These are phyloP conservation scores for Leptura quadrifasciata DNA, from an alignment of 2,888 invertebrate genomes.

Conservation along the genomic window DNA sequence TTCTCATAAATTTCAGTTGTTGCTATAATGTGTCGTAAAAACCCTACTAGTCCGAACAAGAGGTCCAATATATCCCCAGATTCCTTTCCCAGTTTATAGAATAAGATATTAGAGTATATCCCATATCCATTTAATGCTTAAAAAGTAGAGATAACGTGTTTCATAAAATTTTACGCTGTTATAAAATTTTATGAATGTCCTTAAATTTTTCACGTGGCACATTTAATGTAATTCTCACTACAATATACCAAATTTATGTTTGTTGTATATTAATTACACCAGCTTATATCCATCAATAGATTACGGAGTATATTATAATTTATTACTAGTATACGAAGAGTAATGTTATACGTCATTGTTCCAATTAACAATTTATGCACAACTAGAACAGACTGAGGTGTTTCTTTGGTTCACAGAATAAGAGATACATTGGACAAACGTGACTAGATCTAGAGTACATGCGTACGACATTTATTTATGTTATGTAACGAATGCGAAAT, in stretches of 20 bases:
- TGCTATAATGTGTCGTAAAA: neutral
- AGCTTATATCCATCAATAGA: neutral
- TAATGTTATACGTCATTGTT: too few species aligned
- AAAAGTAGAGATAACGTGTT: slow-evolving; percentile 53
- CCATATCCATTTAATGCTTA: slow-evolving; percentile 49
- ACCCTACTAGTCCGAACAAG: neutral
- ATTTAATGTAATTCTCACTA: slow-evolving; percentile 23
- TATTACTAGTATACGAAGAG: too few species aligned
- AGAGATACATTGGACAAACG: too few species aligned
- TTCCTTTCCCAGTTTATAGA: slow-evolving; percentile 24
- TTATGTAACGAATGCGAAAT: too few species aligned
- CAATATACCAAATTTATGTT: slow-evolving; percentile 17
- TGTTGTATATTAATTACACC: neutral
- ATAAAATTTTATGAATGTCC: slow-evolving; percentile 49
- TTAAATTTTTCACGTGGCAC: slow-evolving; percentile 52
- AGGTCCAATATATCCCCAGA: neutral
- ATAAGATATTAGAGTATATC: slow-evolving; percentile 50
- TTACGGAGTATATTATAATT: slow-evolving; percentile 5
- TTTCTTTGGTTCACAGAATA: too few species aligned
- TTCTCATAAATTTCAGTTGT: neutral
- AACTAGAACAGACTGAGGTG: too few species aligned
- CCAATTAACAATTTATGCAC: too few species aligned
- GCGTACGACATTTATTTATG: too few species aligned
- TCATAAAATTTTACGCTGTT: slow-evolving; percentile 55
- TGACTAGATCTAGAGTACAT: too few species aligned